Percentiles rank a stretch among this genome's conserved stretches.
phyloP scores from a whole-genome alignment of 1,140 invertebrate genomes.

The Drosophila kepulauana region DNA sequence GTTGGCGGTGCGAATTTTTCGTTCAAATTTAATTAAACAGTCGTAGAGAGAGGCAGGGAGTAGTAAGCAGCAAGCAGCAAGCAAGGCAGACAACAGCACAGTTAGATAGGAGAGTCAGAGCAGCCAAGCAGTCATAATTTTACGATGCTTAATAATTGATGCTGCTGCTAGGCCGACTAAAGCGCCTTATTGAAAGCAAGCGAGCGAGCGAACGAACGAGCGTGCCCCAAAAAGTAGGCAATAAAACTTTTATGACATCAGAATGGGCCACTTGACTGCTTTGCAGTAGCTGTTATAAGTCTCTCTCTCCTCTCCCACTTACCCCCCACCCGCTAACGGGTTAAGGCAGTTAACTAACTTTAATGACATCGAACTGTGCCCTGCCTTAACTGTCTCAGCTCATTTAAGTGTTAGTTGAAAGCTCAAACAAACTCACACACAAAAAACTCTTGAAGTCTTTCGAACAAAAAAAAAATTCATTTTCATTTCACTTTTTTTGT shows the following conservation, averaged over 20 bases:
- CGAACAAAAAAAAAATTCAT: background rate
- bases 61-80: background rate
- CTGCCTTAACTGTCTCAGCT: conserved; percentile 6
- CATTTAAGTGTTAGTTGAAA: too few species aligned
- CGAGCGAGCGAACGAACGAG: background rate
- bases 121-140: conserved; percentile 60
- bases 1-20: conserved; percentile 31
- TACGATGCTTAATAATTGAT: conserved; percentile 76
- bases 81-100: too few species aligned
- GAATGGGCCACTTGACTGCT: conserved; percentile 12
- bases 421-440: background rate
- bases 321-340: too few species aligned
- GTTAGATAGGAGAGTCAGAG: background rate
- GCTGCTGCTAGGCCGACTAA: conserved; percentile 50
- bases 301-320: too few species aligned
- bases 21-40: conserved; percentile 73
- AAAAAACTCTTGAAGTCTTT: conserved; percentile 2
- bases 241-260: conserved; percentile 73
- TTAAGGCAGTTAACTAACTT: conserved; percentile 49
- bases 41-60: conserved; percentile 19
- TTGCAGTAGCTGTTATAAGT: background rate
- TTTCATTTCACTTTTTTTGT: too few species aligned
- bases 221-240: conserved; percentile 45
- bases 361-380: conserved; percentile 55
- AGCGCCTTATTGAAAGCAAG: conserved; percentile 67